These are phyloP conservation scores for Coregonus ussuriensis DNA, from an alignment of 2,797 vertebrate species.

Conservation along the genomic window DNA sequence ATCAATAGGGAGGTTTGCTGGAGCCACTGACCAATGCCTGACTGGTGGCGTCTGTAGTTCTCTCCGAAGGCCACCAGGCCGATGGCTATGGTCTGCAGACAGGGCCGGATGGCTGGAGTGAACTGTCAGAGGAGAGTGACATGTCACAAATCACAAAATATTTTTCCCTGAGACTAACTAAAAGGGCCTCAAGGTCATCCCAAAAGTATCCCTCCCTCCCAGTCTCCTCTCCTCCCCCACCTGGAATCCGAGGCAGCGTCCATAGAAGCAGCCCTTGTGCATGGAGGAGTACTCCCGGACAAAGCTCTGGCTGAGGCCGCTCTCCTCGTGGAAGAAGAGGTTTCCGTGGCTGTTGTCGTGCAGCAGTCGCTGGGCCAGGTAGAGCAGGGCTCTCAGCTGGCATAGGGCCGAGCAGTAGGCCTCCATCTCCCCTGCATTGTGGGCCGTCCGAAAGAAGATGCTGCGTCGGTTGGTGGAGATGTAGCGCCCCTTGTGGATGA, in stretches of 20 bases:
- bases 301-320: constrained; percentile 82
- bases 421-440: constrained; percentile 88
- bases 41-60: constrained; percentile 87
- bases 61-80: constrained; percentile 91
- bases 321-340: constrained; percentile 86
- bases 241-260: constrained; percentile 93
- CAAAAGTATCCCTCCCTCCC: background rate
- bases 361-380: constrained; percentile 86
- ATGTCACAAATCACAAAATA: background rate
- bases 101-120: constrained; percentile 87
- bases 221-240: constrained; percentile 60
- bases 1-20: background rate
- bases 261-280: constrained; percentile 94
- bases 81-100: constrained; percentile 89
- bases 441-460: constrained; percentile 86
- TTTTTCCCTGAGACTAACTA: too few relatives aligned
- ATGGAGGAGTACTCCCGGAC: constrained; percentile 86
- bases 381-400: constrained; percentile 88
- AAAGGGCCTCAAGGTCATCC: background rate
- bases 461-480: constrained; percentile 84
- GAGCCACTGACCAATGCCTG: constrained; percentile 82
- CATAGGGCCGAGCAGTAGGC: constrained; percentile 88
- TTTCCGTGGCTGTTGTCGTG: constrained; percentile 82
- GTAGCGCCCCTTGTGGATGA: constrained; percentile 89
- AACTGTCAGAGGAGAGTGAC: constrained; percentile 70